Base-by-base conservation (phyloP, 2,888 invertebrate species). In the Anthrax anthrax region DNA sequence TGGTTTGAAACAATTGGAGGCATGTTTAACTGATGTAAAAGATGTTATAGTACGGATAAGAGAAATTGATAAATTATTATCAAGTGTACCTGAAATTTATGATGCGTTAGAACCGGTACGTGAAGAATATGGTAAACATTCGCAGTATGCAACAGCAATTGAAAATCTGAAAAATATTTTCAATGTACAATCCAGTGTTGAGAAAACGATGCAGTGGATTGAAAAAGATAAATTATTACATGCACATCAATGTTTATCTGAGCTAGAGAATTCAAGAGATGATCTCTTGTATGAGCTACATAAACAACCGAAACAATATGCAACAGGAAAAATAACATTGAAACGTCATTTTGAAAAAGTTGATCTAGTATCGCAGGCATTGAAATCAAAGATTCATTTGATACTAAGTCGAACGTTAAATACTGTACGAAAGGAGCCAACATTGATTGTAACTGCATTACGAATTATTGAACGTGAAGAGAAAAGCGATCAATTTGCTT, bases 161-260 rank as follows among this genome's bases (percentile, higher is more conserved):
- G 96, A 98, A 62, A 98, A 98, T 63, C 72, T 98, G 27, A 96
- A 95, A 64, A 95, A 97, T 61, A 95, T 98, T 52, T 96, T 97
- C 60, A 95, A 92, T 39, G 94, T 97, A 1, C 95, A 94, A 12
- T 92, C 94, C 59, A 94, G 91, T 69, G 90, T 97, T 1, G 84
- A 89, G 46, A 92, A 90, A 66, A 94, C 96, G 0, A 85, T 90
- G 62, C 84, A 87, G 46, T 84, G 90, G 74, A 96, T 98, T 49
- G 86, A 83, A 52, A 95, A 97, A 56, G 95, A 94, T 40, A 95
- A 96, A 64, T 72, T 97, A 9, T 67, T 98, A 2, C 87, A 91
- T 64, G 94, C 97, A 8, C 97, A 97, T 71, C 91, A 67, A 75
- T 91, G 91, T 61, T 72, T 98, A 36, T 84, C 89, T 61, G 97